Evolutionary conservation across 2,797 vertebrate genomes (phyloP), one percentile per base, ranked within the genome.

Genomic region (Rhinogobio ventralis): DNA sequence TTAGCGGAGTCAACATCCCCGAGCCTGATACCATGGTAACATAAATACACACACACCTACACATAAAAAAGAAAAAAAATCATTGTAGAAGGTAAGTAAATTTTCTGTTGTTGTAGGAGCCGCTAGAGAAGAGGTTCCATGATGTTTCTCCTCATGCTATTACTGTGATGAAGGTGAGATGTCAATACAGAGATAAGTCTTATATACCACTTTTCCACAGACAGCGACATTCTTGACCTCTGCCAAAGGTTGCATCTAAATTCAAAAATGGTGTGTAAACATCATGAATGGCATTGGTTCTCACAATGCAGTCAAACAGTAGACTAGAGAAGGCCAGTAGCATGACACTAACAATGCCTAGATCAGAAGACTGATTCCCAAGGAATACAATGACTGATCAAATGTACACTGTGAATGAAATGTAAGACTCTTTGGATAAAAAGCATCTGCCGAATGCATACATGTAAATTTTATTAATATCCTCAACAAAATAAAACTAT

Each of bases 1-100:
- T 97, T 90, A 96, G 90, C 6, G 96, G 96, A 85, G 95, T 97
- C 93, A 96, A 93, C 84, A 96, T 97, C 88, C 96, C 97, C 17
- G 96, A 97, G 83, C 95, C 96, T 0, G 95, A 96, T 87, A 95
- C 95, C 0, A 96, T 90, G 91, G 96, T 96, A 92, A 81, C 36
- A 33, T 33, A 73, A 42, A 23, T 69, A 30, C 28, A n/a, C 66
- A 69, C 55, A 80, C 42, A 84, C 28, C 23, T 33, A 39, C 14
- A 53, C 23, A 17, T 73, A 7, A 7, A 8, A 71, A 45, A 15
- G 2, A 20, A 4, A 45, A 20, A 5, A 20, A 4, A 42, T 6
- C 3, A 30, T 3, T 57, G 0, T 36, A n/a, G 2, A 75, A 20
- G 7, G 17, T 76, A 13, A 15, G 19, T 53, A 5, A 42, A 46